Conservation (phyloP, 2,113 vertebrate genomes). For the Cryptoleucopteryx plumbea region DNA sequence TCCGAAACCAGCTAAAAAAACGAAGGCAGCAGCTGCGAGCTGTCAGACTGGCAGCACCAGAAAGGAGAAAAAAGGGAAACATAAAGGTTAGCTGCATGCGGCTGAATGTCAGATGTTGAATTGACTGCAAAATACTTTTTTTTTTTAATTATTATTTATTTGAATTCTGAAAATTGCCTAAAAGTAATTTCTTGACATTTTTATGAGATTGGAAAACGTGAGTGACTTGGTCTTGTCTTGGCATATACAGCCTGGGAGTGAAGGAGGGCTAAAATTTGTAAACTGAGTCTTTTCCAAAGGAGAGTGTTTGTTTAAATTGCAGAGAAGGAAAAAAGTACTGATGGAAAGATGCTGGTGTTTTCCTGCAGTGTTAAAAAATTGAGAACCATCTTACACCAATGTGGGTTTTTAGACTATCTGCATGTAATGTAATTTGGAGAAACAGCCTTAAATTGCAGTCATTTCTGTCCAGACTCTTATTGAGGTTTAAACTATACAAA, state of each 20-base stretch:
- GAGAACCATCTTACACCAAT: neutral
- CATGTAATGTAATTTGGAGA: neutral
- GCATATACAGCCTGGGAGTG: neutral
- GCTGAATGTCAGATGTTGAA: constrained; percentile 18
- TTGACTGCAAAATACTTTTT: neutral
- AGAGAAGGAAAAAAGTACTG: neutral
- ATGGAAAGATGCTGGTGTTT: neutral
- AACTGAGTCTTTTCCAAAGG: neutral
- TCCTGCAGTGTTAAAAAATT: neutral
- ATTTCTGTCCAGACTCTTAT: neutral
- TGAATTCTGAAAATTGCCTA: neutral
- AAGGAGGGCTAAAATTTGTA: neutral
- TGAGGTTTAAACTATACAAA: neutral
- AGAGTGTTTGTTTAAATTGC: neutral
- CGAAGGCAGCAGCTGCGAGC: constrained; percentile 82
- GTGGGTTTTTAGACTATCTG: neutral
- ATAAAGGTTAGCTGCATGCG: constrained; percentile 89
- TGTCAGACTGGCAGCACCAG: constrained; percentile 87
- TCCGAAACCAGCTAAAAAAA: constrained; percentile 89
- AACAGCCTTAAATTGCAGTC: neutral
- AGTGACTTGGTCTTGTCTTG: neutral
- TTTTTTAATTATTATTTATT: neutral
- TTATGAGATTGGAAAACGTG: neutral
- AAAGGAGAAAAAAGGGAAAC: constrained; percentile 94
- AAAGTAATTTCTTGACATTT: neutral